A percentile compares a stretch with the other conserved stretches of the same genome.
Conservation (phyloP, 2,797 vertebrate genomes). For the Rousettus madagascariensis region DNA sequence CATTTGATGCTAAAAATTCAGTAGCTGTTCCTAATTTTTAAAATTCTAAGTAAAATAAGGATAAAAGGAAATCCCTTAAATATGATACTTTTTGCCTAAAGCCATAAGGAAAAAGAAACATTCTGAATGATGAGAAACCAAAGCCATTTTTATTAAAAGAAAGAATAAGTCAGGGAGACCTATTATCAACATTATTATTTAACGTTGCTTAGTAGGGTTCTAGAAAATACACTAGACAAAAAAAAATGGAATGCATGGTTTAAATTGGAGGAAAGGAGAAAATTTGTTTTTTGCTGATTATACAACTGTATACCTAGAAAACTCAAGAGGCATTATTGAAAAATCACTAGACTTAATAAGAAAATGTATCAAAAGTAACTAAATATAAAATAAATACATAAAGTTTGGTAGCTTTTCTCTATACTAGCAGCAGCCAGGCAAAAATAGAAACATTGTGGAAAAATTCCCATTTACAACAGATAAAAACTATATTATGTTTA, state of each 20-base stretch:
- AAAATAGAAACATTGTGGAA: not conserved
- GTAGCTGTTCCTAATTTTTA: not conserved
- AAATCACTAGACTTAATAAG: not conserved
- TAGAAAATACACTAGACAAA: not conserved
- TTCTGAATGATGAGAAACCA: not conserved
- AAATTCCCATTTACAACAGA: not conserved
- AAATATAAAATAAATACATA: not conserved
- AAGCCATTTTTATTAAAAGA: slow-evolving; percentile 12
- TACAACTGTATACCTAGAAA: not conserved
- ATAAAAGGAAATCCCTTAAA: not conserved
- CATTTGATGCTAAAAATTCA: not conserved
- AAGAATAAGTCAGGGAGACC: not conserved
- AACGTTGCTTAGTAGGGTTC: not conserved
- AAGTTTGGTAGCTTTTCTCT: not conserved
- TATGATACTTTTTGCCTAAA: not conserved
- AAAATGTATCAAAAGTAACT: slow-evolving; percentile 7
- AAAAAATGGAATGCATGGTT: not conserved
- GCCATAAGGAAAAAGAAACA: not conserved
- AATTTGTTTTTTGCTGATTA: not conserved
- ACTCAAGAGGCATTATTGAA: slow-evolving; percentile 3
- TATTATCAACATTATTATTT: not conserved
- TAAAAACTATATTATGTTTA: not conserved
- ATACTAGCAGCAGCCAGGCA: not conserved
- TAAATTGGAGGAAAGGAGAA: not conserved
- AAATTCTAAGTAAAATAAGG: not conserved